Conservation (phyloP, 2,797 vertebrate genomes). For the Pangasius mekongensis region DNA sequence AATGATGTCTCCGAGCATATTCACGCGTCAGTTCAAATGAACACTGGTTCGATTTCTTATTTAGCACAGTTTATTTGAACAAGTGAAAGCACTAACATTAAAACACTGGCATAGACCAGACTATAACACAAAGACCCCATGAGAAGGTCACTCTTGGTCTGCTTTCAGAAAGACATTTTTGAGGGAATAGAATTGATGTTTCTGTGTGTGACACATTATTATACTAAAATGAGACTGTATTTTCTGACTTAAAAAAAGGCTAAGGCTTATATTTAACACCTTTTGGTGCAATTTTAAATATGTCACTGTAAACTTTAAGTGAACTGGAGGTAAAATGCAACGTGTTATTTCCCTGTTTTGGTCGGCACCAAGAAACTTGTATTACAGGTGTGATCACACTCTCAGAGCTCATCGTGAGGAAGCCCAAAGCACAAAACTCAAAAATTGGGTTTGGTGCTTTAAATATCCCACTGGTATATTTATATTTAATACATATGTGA, state of each 20-base stretch:
- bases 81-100: background rate
- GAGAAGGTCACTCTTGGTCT: background rate
- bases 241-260: background rate
- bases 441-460: background rate
- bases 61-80: background rate
- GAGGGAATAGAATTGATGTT: background rate
- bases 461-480: constrained; percentile 2
- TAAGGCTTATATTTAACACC: background rate
- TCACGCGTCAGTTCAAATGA: background rate
- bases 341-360: background rate
- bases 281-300: background rate
- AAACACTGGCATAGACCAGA: background rate
- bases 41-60: background rate
- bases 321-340: background rate
- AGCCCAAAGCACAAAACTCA: constrained; percentile 4
- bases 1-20: constrained; percentile 16
- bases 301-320: background rate
- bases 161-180: background rate
- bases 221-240: background rate
- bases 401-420: constrained; percentile 16
- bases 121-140: background rate
- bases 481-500: background rate
- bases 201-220: background rate
- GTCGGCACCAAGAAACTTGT: background rate
- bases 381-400: background rate